Conservation (phyloP, 2,888 invertebrate genomes). For the Bembecia ichneumoniformis region DNA sequence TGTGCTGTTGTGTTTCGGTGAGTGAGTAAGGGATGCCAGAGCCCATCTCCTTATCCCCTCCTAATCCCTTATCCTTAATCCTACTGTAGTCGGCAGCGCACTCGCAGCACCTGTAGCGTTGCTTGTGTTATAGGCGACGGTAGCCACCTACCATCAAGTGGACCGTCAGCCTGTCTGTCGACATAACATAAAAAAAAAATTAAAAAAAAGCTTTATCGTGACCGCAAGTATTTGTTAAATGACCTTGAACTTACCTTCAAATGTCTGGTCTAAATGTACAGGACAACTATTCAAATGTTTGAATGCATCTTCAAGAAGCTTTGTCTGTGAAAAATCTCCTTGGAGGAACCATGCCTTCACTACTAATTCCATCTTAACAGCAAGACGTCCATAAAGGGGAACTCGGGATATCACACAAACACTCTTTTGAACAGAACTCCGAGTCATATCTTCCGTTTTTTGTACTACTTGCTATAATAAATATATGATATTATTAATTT, state of each 20-base stretch:
- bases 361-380: slow-evolving; percentile 95
- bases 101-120: no score
- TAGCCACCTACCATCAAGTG: no score
- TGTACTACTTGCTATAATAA: slow-evolving; percentile 86
- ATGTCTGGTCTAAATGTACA: slow-evolving; percentile 58
- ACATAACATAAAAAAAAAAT: no score
- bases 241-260: slow-evolving; percentile 45
- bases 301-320: slow-evolving; percentile 91
- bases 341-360: slow-evolving; percentile 98
- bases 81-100: no score
- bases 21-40: no score
- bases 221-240: no score
- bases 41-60: no score
- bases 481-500: slow-evolving; percentile 1
- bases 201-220: no score
- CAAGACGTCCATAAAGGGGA: slow-evolving; percentile 94
- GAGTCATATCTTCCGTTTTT: slow-evolving; percentile 94
- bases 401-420: slow-evolving; percentile 93
- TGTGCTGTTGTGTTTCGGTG: no score
- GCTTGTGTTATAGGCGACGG: no score
- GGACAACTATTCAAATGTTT: slow-evolving; percentile 92
- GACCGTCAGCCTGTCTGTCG: no score
- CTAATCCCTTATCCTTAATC: no score
- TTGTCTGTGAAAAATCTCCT: slow-evolving; percentile 91
- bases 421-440: slow-evolving; percentile 98